Evolutionary conservation across 2,113 vertebrate species (phyloP).

Genomic region (Ameiurus melas): DNA sequence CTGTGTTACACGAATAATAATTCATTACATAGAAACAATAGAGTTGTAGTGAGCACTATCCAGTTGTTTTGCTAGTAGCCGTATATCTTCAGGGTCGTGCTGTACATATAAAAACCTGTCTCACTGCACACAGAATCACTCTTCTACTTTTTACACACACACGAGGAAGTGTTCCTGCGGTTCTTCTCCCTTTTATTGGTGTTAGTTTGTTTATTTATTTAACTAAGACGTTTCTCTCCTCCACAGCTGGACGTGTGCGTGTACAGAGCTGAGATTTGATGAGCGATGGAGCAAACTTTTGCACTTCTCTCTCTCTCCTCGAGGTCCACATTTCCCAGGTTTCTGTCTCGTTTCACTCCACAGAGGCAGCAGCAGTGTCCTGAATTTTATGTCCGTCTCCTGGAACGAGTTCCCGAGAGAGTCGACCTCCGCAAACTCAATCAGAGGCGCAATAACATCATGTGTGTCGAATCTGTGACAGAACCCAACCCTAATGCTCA

Average conservation of each 20-base stretch:
- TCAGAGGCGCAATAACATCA: neutral
- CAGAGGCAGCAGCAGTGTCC: neutral
- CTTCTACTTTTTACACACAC: neutral
- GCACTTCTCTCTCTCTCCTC: neutral
- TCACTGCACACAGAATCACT: too few relatives aligned
- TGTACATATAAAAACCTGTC: neutral
- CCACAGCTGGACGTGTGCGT: constrained; percentile 18
- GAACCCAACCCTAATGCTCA: neutral
- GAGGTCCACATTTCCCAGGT: neutral
- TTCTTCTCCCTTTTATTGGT: neutral
- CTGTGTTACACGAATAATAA: too few relatives aligned
- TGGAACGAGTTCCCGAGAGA: neutral
- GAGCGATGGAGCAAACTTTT: constrained; percentile 3
- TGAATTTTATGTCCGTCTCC: neutral
- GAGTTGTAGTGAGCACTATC: neutral
- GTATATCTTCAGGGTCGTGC: neutral
- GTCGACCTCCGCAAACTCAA: neutral
- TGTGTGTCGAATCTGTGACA: neutral
- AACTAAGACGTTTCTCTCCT: neutral
- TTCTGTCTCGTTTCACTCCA: neutral
- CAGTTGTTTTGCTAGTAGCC: neutral
- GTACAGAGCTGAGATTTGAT: constrained; percentile 16
- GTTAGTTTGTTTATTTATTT: neutral
- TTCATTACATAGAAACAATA: too few relatives aligned
- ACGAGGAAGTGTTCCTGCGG: neutral